A percentile compares a stretch with the other conserved stretches of the same genome.
Conservation (phyloP, 92 coral and sea anemone genomes). For the Ricordea florida region DNA sequence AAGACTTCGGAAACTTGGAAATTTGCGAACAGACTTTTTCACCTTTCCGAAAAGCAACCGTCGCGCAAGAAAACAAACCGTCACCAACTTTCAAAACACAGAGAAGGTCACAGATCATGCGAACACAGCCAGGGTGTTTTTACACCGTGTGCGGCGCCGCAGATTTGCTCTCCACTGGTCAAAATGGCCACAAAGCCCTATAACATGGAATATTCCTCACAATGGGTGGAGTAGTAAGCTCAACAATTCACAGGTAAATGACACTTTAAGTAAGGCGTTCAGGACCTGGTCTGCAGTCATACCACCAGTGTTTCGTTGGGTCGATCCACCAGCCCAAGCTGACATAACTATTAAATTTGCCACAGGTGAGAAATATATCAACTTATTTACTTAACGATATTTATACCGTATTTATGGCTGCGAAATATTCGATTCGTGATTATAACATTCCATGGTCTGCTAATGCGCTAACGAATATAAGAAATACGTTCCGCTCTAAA, state of each 20-base stretch:
- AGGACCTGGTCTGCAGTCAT: slow-evolving; percentile 59
- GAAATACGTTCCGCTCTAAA: no score
- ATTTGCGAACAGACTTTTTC: no score
- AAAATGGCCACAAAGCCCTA: slow-evolving; percentile 11
- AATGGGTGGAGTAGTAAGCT: slow-evolving; percentile 5
- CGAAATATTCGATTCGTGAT: no score
- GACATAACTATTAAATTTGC: slow-evolving; percentile 42
- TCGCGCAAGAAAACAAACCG: no score
- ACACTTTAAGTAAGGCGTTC: slow-evolving; percentile 33
- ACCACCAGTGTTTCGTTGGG: slow-evolving; percentile 29
- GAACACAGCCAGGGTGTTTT: no score
- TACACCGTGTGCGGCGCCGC: slow-evolving; percentile 9
- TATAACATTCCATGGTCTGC: no score
- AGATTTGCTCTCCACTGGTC: slow-evolving; percentile 39
- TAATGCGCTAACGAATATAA: no score
- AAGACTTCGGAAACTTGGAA: not conserved
- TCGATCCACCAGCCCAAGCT: not conserved
- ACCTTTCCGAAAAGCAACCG: no score
- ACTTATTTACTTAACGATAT: no score
- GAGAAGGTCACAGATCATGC: no score
- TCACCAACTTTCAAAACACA: not conserved
- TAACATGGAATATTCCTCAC: slow-evolving; percentile 53
- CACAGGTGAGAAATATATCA: slow-evolving; percentile 25
- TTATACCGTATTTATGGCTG: no score
- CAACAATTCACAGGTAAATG: not conserved